Base-by-base conservation (phyloP, 2,888 invertebrate genomes). In the Laothoe populi region DNA sequence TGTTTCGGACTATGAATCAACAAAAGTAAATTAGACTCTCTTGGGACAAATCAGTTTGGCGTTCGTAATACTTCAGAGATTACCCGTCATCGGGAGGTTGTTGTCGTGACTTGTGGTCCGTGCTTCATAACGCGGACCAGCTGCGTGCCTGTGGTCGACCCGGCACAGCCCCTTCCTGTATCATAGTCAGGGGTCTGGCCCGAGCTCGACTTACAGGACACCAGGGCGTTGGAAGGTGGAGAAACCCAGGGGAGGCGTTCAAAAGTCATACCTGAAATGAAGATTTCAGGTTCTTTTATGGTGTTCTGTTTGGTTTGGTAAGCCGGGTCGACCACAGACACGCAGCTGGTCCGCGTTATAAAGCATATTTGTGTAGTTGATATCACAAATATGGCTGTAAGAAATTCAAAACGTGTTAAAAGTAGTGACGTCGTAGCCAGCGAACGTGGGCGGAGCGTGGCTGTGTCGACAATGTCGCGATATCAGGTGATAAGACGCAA, bases 401-500 rank as follows among this genome's bases (percentile, higher is more conserved):
- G 49, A 63, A 62, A 66, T 61, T 58, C 62, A 46, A 66, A 67
- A 66, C 48, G 64, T 63, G 69, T 63, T 64, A 66, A 69, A 65
- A 68, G 58, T 60, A 59, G 71, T 81, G 80, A 82, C 79, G 79
- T 78, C 63, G 65, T 59, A 66, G 67, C 70, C 53, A 46, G 49
- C 44, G 74, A 73, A 84, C 82, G 73, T 79, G 81, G 59, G 74
- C 70, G 65, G 63, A 64, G 64, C n/a, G n/a, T n/a, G n/a, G n/a
- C 63, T 68, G 66, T 66, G n/a, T 68, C 71, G 73, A 71, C 75
- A 80, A 78, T 82, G 80, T 81, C 80, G 78, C 74, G 70, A 62
- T 64, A 70, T 77, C 79, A 82, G 77, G 75, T 72, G 79, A 76
- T 62, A 69, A 72, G 71, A 80, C 82, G 77, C 78, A 82, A 82